Base-by-base conservation (phyloP, 2,888 invertebrate genomes). In the Dioctria rufipes region DNA sequence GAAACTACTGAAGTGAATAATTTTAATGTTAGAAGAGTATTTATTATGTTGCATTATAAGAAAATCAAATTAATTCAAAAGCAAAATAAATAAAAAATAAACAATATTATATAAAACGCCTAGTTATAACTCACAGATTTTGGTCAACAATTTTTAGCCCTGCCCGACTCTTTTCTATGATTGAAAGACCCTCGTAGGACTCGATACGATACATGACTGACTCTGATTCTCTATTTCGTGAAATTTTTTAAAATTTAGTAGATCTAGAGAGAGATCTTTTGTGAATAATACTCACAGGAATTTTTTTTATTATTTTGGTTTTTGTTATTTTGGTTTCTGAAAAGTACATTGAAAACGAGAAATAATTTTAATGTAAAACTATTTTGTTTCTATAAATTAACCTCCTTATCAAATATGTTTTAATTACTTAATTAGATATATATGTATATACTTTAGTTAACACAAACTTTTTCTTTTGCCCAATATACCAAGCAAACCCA, bases 281-380 rank as follows among this genome's bases (percentile, higher is more conserved):
- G 78, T 65, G 65, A 78, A 49, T 61, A 43, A 65, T 78, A 65
- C 63, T 78, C 78, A 78, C 78, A 78, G 63, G 37, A 65, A 49
- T 61, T 81, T 75, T 42, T 25, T 60, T 69, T 63, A 61, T 40
- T 63, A 78, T 77, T 80, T 80, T 77, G 46, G 69, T 49, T 67
- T 81, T 67, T 69, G 60, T 66, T 75, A 75, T 69, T 79, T 65
- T 81, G 80, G 77, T 85, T 90, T 90, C 90, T 90, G 90, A 90
- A 90, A 90, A 90, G 86, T 89, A 90, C 88, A 90, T 84, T 84
- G 84, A 84, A 84, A 78, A 84, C 61, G 75, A 61, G 46, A 84
- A 84, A 84, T 83, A 73, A 81, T 82, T 81, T 82, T 80, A 69
- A 77, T 75, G 61, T 71, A 65, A 65, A 40, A 63, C 40, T 63